Evolutionary conservation across 37 sponge, comb jelly and placozoan genomes (phyloP).

Genomic region (Halisarca cf. caerulea): DNA sequence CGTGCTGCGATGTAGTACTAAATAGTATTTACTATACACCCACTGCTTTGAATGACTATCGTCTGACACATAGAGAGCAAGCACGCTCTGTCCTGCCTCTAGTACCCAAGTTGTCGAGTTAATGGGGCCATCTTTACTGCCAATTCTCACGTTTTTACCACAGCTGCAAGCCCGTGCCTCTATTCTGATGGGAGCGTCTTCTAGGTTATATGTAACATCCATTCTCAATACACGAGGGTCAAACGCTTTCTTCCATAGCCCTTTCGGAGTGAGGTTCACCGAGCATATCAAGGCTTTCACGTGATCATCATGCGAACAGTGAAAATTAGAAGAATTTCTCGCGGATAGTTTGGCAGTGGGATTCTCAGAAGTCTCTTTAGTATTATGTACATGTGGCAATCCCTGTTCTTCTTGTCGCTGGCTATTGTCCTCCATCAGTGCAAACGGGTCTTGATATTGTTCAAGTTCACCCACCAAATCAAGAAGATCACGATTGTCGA

Average conservation of each 20-base stretch:
- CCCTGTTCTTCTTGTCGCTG: too few species aligned
- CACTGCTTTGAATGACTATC: conserved; percentile 23
- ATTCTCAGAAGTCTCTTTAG: too few species aligned
- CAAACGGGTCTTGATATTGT: too few species aligned
- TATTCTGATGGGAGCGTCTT: background rate
- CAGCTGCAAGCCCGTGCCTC: conserved; percentile 4
- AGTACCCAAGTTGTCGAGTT: conserved; percentile 12
- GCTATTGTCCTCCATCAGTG: too few species aligned
- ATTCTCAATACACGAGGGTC: background rate
- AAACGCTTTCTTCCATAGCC: background rate
- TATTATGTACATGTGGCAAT: too few species aligned
- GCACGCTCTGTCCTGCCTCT: conserved; percentile 3
- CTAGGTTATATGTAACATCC: background rate
- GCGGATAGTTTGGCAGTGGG: too few species aligned
- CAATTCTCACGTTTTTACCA: conserved; percentile 13
- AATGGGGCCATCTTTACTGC: background rate
- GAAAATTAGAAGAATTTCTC: too few species aligned
- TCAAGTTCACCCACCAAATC: too few species aligned
- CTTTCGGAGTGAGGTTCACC: background rate
- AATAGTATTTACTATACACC: conserved; percentile 16
- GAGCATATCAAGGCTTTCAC: background rate
- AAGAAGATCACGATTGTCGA: too few species aligned
- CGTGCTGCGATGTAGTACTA: background rate
- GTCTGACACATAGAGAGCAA: background rate
- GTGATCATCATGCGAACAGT: background rate